Percentiles rank a stretch among this genome's conserved stretches.
These are phyloP conservation scores for Uloborus plumipes DNA, from an alignment of 2,888 invertebrate species.

Conservation along the genomic window DNA sequence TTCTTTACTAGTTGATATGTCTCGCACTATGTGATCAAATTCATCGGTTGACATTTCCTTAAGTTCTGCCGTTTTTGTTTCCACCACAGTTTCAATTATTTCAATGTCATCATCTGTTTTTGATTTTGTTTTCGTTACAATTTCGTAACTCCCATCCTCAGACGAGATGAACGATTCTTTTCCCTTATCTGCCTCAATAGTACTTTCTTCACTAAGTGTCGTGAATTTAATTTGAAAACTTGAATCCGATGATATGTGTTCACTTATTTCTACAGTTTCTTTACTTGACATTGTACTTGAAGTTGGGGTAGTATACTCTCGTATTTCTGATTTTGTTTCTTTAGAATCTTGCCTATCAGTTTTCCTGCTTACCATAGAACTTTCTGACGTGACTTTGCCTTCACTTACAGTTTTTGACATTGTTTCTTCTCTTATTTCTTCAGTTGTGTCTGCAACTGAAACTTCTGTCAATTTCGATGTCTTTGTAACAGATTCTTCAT, in stretches of 20 bases:
- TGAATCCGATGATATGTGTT: not conserved
- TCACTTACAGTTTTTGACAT: too few species aligned
- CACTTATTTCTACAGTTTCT: conserved; percentile 14
- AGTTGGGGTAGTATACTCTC: not conserved
- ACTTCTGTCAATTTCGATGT: not conserved
- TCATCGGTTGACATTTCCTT: not conserved
- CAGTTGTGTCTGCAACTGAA: not conserved
- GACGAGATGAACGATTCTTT: too few species aligned
- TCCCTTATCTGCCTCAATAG: too few species aligned
- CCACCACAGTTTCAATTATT: not conserved
- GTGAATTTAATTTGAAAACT: not conserved
- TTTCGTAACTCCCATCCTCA: too few species aligned
- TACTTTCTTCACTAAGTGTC: not conserved
- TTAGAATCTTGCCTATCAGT: too few species aligned
- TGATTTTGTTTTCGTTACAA: not conserved
- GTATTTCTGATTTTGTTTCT: too few species aligned
- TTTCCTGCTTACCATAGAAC: too few species aligned
- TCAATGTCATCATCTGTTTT: not conserved
- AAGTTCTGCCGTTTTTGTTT: not conserved
- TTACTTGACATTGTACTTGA: conserved; percentile 1
- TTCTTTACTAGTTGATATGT: not conserved
- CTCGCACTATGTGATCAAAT: not conserved
- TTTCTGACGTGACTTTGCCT: too few species aligned
- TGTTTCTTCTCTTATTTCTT: not conserved
- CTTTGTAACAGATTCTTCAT: not conserved